Percentiles rank a stretch among this genome's conserved stretches.
phyloP scores from a whole-genome alignment of 2,888 invertebrate species.

The Yponomeuta evonymella region DNA sequence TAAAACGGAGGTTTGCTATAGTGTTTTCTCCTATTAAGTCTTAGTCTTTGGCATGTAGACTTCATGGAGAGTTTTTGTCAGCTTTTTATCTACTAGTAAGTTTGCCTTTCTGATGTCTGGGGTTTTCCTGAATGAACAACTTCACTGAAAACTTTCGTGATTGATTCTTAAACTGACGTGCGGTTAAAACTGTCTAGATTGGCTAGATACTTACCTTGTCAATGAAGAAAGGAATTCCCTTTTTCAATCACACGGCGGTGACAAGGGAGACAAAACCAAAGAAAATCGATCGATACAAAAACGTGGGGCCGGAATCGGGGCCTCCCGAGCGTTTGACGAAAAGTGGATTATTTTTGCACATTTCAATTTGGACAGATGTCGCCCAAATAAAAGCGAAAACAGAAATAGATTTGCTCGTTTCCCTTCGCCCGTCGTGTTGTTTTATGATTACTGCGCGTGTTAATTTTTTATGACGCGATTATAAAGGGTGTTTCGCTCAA shows the following conservation, averaged over 20 bases:
- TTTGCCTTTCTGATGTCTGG: too few species aligned
- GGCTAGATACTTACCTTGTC: too few species aligned
- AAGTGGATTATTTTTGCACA: slow-evolving; percentile 24
- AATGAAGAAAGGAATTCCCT: background rate
- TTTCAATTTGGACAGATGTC: slow-evolving; percentile 20
- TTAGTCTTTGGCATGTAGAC: too few species aligned
- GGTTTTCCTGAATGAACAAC: too few species aligned
- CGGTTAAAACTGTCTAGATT: too few species aligned
- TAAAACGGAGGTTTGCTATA: too few species aligned
- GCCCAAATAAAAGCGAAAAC: slow-evolving; percentile 4
- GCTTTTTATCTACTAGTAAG: too few species aligned
- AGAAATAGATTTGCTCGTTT: slow-evolving; percentile 9
- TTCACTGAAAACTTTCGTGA: too few species aligned
- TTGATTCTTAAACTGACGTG: too few species aligned
- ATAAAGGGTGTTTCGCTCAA: slow-evolving; percentile 11
- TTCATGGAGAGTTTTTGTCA: too few species aligned
- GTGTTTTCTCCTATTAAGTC: too few species aligned
- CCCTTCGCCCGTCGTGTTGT: background rate
- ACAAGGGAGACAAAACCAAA: background rate
- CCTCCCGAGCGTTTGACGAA: slow-evolving; percentile 19
- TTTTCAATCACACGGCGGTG: background rate
- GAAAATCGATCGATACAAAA: background rate
- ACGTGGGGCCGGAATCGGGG: background rate
- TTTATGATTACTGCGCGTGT: slow-evolving; percentile 12
- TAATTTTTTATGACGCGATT: slow-evolving; percentile 10